Conservation (phyloP, 2,797 vertebrate genomes). For the Gadopsis marmoratus region DNA sequence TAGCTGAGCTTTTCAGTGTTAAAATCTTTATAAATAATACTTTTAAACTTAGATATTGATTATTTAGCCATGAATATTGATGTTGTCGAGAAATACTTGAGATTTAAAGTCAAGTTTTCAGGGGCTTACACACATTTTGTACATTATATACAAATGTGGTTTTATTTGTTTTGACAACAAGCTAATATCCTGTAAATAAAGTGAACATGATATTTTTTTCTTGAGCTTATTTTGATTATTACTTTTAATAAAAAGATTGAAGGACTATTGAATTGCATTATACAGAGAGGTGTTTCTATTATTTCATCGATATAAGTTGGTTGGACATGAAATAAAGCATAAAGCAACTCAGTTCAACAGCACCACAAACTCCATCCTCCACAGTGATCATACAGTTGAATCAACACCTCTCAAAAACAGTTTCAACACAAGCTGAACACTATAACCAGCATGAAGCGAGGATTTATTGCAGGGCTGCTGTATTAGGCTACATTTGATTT, state of each 20-base stretch:
- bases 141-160: neutral
- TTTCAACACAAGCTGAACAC: neutral
- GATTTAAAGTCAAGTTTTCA: neutral
- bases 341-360: neutral
- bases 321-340: neutral
- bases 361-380: neutral
- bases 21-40: neutral
- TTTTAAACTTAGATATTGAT: neutral
- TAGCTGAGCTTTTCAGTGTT: neutral
- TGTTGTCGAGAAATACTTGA: neutral
- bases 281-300: neutral
- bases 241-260: neutral
- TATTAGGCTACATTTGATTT: neutral
- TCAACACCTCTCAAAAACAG: neutral
- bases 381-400: neutral
- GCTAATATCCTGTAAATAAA: slow-evolving; percentile 32
- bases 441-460: neutral
- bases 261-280: too few relatives aligned
- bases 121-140: neutral
- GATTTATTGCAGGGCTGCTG: neutral
- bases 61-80: neutral
- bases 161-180: slow-evolving; percentile 8
- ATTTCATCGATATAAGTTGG: neutral
- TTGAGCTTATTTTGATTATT: slow-evolving; percentile 1
- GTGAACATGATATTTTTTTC: neutral